Conservation (phyloP, 2,113 vertebrate genomes). For the Oryzias woworae region DNA sequence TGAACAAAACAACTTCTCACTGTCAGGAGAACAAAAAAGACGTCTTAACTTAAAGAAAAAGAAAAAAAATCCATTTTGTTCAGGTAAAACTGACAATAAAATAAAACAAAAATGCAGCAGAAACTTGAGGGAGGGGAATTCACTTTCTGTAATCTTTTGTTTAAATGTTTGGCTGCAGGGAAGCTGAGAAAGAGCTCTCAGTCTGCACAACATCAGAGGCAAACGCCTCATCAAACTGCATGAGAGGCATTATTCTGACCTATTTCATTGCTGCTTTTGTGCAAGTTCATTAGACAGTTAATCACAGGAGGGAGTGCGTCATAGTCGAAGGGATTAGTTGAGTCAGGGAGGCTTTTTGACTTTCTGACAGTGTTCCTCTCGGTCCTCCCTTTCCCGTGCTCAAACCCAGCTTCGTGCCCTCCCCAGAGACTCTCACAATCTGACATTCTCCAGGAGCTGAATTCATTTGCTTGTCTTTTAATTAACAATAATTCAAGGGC, state of each 20-base stretch:
- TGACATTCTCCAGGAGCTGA: conserved; percentile 18
- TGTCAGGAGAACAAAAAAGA: neutral
- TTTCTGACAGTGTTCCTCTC: conserved; percentile 55
- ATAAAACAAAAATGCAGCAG: conserved; percentile 36
- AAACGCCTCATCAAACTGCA: conserved; percentile 61
- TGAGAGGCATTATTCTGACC: conserved; percentile 65
- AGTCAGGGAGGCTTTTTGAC: conserved; percentile 68
- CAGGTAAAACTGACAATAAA: neutral
- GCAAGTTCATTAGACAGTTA: conserved; percentile 69
- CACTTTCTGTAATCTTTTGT: conserved; percentile 32
- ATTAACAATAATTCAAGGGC: conserved; percentile 40
- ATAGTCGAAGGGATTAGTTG: conserved; percentile 59
- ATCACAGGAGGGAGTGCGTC: conserved; percentile 58
- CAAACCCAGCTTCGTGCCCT: conserved; percentile 25
- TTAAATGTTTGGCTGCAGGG: conserved; percentile 52
- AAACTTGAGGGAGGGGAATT: conserved; percentile 27
- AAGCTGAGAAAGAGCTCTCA: conserved; percentile 41
- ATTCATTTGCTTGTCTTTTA: conserved; percentile 48
- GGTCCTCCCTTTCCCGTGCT: conserved; percentile 45
- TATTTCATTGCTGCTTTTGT: conserved; percentile 57
- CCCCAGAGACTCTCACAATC: conserved; percentile 15
- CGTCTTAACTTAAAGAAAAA: neutral
- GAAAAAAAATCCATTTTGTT: neutral
- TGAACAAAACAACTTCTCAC: too few species aligned
- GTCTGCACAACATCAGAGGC: conserved; percentile 51